A percentile compares a stretch with the other conserved stretches of the same genome.
These are phyloP conservation scores for Caenorhabditis angaria DNA, from an alignment of 2,888 invertebrate genomes.

Conservation along the genomic window DNA sequence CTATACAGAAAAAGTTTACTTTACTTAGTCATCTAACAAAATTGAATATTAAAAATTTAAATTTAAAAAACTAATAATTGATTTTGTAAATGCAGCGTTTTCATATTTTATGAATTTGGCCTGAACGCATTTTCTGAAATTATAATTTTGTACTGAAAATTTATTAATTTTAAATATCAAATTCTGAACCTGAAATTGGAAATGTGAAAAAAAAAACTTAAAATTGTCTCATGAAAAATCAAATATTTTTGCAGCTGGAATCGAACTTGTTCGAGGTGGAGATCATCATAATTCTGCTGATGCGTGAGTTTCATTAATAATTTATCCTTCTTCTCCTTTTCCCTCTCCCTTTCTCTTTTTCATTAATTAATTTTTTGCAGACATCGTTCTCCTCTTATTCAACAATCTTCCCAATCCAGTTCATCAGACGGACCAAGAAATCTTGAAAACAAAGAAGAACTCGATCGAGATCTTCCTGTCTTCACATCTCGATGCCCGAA, in stretches of 20 bases:
- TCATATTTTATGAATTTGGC: no score
- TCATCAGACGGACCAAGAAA: slow-evolving; percentile 1
- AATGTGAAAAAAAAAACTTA: not conserved
- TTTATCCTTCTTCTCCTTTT: no score
- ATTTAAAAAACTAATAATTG: not conserved
- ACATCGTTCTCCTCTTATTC: not conserved
- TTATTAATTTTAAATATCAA: not conserved
- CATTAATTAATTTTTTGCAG: not conserved
- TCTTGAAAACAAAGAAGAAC: slow-evolving; percentile 10
- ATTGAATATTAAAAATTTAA: not conserved
- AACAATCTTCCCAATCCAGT: not conserved
- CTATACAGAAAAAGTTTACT: not conserved
- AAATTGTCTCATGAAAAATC: not conserved
- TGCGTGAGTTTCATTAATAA: not conserved
- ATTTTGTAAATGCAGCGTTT: not conserved
- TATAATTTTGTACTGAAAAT: no score
- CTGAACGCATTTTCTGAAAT: no score
- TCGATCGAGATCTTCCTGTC: slow-evolving; percentile 30
- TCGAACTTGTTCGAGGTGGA: slow-evolving; percentile 31
- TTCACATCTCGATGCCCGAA: slow-evolving; percentile 54
- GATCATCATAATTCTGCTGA: not conserved
- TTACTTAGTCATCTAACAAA: not conserved
- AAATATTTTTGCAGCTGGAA: not conserved
- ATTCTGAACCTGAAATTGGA: not conserved
- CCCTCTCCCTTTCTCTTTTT: no score